These are phyloP conservation scores for Alcis repandata DNA, from an alignment of 2,888 invertebrate species.

Conservation along the genomic window DNA sequence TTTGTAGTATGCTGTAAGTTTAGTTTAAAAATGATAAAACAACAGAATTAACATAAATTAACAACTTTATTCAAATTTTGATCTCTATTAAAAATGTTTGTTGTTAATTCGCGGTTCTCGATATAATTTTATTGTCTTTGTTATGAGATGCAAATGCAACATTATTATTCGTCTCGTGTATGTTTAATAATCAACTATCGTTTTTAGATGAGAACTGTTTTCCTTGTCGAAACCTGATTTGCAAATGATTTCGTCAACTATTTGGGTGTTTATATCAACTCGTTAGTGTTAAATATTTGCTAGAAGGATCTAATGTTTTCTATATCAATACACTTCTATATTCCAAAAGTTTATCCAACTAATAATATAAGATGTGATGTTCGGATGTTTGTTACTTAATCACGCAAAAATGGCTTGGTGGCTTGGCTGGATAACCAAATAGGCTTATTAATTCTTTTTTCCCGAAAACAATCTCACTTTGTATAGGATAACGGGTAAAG, in stretches of 20 bases:
- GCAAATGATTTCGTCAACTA: constrained; percentile 4
- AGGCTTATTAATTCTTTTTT: too few relatives aligned
- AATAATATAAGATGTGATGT: too few relatives aligned
- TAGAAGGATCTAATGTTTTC: constrained; percentile 5
- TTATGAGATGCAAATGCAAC: constrained; percentile 8
- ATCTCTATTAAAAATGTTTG: neutral
- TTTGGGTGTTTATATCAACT: neutral
- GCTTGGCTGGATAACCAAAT: too few relatives aligned
- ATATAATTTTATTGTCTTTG: neutral
- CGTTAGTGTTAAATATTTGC: neutral
- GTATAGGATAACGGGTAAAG: too few relatives aligned
- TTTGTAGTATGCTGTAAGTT: too few relatives aligned
- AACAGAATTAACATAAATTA: too few relatives aligned
- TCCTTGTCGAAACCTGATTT: constrained; percentile 31
- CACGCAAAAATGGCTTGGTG: too few relatives aligned
- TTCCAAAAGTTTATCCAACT: too few relatives aligned
- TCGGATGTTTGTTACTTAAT: too few relatives aligned
- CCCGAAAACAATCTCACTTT: too few relatives aligned
- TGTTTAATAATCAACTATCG: constrained; percentile 13
- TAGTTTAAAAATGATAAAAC: too few relatives aligned
- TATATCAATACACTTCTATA: neutral
- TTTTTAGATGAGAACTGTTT: constrained; percentile 18
- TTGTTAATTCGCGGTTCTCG: neutral
- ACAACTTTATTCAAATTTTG: too few relatives aligned
- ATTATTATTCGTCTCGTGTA: constrained; percentile 6